Base-by-base conservation (phyloP, 1,140 invertebrate genomes). In the Catajapyx aquilonaris region DNA sequence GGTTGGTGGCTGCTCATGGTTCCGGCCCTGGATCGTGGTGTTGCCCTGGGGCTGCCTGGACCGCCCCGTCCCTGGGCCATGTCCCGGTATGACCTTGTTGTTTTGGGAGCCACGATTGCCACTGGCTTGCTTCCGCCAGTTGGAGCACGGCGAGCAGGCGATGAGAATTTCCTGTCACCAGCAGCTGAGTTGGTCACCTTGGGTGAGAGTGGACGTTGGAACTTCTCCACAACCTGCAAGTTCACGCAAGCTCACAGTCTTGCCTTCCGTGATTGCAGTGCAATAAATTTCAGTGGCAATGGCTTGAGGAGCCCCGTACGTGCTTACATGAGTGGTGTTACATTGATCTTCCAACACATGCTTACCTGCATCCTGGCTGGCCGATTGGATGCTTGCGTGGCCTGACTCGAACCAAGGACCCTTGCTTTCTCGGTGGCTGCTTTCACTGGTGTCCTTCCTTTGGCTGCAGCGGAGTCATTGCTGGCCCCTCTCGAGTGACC, bases 121-220 rank as follows among this genome's bases (percentile, higher is more conserved):
- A 28, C 28, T 31, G 22, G 23, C 4, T 31, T 19, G 11, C 20
- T 34, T 11, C 5, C 33, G n/a, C 4, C 18, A 16, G 15, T 34
- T 19, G 11, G 3, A 11, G 11, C 37, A 19, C 21, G 28, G 5
- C 32, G 7, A 32, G 35, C 10, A 7, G 9, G 17, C 17, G 20
- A 25, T 5, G 20, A 15, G 18, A 16, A 25, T 21, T 17, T 37
- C 35, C 22, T 20, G 35, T 37, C 30, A 5, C 18, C 20, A 7
- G 17, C 22, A 16, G 20, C 16, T 2, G 35, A 23, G n/a, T 38
- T 21, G 30, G 13, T 38, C 2, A 28, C 37, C 13, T 28, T 38
- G 5, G 37, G 25, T n/a, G 37, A 34, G 17, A 34, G 20, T 3
- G 33, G 33, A n/a, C 33, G 33, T 34, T 19, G 33, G 11, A 34